Evolutionary conservation across 2,888 invertebrate species (phyloP), one percentile per base, ranked within the genome.

Genomic region (Busseola fusca): DNA sequence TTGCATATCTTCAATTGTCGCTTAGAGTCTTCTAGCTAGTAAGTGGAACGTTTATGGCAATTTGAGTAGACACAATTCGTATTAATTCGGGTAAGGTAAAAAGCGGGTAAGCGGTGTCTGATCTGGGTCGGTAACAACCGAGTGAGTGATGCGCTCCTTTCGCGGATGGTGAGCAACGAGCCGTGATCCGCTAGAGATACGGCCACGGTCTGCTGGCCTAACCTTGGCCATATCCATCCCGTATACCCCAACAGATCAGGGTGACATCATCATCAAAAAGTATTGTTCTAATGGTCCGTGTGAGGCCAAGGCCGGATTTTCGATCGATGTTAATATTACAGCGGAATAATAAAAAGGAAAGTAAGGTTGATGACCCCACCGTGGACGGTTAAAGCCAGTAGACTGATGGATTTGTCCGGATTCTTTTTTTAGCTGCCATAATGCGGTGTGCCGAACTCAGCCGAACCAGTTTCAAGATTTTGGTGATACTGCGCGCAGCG

Each of bases 181-280:
- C 92, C 94, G 91, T 93, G 91, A 84, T 90, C 84, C 45, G 80
- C 88, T 88, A 80, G 89, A 92, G 91, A 90, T 89, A 84, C 86
- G 87, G 93, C 89, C 90, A 94, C 94, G 95, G 94, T 95, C 95
- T 92, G 92, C 85, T 91, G 91, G 83, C 81, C 88, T 90, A 93
- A 94, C 95, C 95, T 95, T 95, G 94, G 92, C 89, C 89, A 86
- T 80, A 87, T 87, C 90, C 89, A 92, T 94, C 93, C 94, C 90
- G 91, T 86, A 82, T 88, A 93, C 93, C 94, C 88, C 89, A 83
- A 81, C 87, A 85, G 84, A 89, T 89, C 90, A 87, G 82, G 86
- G 89, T 95, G 94, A 95, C 93, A 94, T 95, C 95, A 95, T 87
- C 90, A 78, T 82, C 84, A 77, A 87, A 89, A 90, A 89, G 85